phyloP scores from a whole-genome alignment of 2,888 invertebrate species.

The Apocheima hispidaria region DNA sequence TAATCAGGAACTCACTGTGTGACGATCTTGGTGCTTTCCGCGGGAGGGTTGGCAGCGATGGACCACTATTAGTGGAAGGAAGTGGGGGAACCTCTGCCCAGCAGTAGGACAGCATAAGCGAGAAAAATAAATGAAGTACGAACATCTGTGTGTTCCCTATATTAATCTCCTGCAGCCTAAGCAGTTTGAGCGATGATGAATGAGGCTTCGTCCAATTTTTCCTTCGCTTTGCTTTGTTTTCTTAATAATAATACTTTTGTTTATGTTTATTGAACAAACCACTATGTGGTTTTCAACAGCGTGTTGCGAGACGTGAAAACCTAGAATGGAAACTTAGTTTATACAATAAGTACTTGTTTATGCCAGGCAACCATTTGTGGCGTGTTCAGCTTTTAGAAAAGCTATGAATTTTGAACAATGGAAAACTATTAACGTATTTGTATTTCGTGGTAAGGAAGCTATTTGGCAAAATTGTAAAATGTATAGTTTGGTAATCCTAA shows the following conservation, averaged over 20 bases:
- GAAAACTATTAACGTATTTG: constrained; percentile 8
- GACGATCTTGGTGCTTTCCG: too few species aligned
- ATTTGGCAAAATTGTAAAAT: not conserved
- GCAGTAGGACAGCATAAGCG: too few species aligned
- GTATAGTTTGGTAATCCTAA: not conserved
- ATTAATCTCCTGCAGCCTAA: too few species aligned
- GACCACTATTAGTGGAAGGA: too few species aligned
- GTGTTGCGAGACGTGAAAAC: not conserved
- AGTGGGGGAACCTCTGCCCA: too few species aligned
- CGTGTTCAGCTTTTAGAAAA: constrained; percentile 24
- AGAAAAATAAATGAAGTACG: too few species aligned
- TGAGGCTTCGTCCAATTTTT: too few species aligned
- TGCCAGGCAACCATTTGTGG: constrained; percentile 25
- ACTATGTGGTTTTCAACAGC: not conserved
- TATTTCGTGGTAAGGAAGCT: not conserved
- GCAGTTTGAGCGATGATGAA: too few species aligned
- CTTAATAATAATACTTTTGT: not conserved
- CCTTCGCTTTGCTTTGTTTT: too few species aligned
- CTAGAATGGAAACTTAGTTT: constrained; percentile 29
- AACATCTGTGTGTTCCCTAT: too few species aligned
- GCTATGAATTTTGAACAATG: constrained; percentile 36
- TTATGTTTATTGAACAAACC: not conserved
- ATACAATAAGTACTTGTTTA: constrained; percentile 1
- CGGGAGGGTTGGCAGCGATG: too few species aligned
- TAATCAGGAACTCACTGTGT: too few species aligned